Percentiles rank a stretch among this genome's conserved stretches.
These are phyloP conservation scores for Panagrolaimus sp. DNA, from an alignment of 1,140 invertebrate species.

Conservation along the genomic window DNA sequence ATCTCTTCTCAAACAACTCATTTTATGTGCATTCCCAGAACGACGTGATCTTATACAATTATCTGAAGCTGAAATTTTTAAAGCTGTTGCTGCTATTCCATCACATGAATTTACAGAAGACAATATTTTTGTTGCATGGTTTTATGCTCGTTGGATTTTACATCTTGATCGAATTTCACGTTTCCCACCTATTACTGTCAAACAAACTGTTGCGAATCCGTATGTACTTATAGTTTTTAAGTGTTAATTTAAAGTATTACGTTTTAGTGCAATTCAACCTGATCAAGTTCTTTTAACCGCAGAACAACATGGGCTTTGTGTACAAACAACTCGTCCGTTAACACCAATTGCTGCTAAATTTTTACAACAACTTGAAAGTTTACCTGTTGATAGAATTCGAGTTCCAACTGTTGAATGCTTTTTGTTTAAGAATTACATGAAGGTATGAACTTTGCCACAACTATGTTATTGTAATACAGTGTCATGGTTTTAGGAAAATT, in stretches of 20 bases:
- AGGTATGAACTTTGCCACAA: not conserved
- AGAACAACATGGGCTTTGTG: not conserved
- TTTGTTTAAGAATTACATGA: not conserved
- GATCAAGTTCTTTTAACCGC: constrained; percentile 1
- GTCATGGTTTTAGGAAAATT: not conserved
- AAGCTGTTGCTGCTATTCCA: not conserved
- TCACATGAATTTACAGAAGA: not conserved
- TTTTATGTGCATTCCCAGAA: not conserved
- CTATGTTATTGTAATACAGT: no score
- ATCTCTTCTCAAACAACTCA: not conserved
- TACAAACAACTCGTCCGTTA: not conserved
- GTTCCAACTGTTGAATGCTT: constrained; percentile 3
- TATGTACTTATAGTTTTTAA: not conserved
- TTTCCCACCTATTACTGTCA: not conserved
- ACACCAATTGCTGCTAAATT: not conserved
- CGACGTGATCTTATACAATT: not conserved
- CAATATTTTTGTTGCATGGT: not conserved
- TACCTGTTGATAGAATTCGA: not conserved
- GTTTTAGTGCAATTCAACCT: not conserved
- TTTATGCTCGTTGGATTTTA: constrained; percentile 7
- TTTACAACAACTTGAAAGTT: not conserved
- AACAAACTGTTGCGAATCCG: constrained; percentile 8
- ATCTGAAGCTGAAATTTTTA: constrained; percentile 4
- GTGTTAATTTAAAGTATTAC: not conserved
- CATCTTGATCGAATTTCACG: not conserved